Percentiles rank a stretch among this genome's conserved stretches.
Conservation (phyloP, 35 echinoderm and acorn worm species). For the Stichopus chloronotus region DNA sequence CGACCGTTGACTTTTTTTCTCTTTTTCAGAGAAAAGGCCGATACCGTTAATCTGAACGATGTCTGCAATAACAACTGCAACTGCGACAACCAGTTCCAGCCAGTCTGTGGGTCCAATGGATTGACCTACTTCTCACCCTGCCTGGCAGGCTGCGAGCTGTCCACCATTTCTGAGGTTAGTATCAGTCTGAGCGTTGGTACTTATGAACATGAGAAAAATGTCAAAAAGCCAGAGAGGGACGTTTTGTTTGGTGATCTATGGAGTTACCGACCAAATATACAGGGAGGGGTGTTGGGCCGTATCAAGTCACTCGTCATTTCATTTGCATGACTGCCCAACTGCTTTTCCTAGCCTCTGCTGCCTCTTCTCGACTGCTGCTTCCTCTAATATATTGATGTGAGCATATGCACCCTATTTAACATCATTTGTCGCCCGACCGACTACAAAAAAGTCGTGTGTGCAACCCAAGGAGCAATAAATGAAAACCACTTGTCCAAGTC, state of each 20-base stretch:
- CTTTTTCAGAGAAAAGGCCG: neutral
- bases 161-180: neutral
- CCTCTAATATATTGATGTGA: no score
- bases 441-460: no score
- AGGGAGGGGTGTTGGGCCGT: neutral
- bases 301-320: neutral
- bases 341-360: no score
- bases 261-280: neutral
- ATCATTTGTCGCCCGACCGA: no score
- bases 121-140: conserved; percentile 87
- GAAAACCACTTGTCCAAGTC: no score
- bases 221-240: neutral
- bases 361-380: no score
- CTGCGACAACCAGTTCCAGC: conserved; percentile 75
- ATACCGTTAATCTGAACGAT: conserved; percentile 14
- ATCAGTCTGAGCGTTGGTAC: no score
- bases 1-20: neutral
- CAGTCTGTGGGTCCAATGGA: conserved; percentile 81
- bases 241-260: neutral
- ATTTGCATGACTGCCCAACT: neutral
- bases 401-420: no score
- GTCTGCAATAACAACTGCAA: conserved; percentile 73
- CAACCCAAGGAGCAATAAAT: no score
- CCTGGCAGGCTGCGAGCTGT: conserved; percentile 73
- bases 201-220: neutral